Evolutionary conservation across 2,113 vertebrate species (phyloP), one percentile per base, ranked within the genome.

Genomic region (Bagarius yarrelli): DNA sequence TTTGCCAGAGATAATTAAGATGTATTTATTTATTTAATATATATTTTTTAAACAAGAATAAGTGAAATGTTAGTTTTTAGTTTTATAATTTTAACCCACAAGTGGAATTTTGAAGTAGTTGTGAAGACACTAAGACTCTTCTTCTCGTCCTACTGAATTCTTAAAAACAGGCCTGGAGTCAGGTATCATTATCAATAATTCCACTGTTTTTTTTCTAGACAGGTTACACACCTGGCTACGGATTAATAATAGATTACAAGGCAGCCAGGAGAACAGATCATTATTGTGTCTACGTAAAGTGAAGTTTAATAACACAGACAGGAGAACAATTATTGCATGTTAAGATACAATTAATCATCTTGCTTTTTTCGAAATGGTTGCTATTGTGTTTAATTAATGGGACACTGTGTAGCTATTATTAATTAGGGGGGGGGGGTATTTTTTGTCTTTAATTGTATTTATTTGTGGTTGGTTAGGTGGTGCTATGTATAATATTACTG

Each of bases 101-200:
- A 47, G 8, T 23, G 30, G 6, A 15, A 27, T 1, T 25, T 25
- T 25, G 63, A 66, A 19, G 23, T 0, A 11, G 50, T 25, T 30
- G 15, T 52, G 30, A 34, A 19, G 70, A 72, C 50, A 55, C 19
- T 5, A 34, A 32, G n/a, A 8, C 70, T 73, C 70, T 55, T 66
- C 50, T 44, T 40, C 25, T 14, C 47, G 16, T 44, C 25, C 52
- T 50, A 59, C 44, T 77, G 36, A 25, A 55, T 59, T 76, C 36
- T 59, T 50, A 9, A 78, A 67, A 52, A 86, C 56, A 40, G 4
- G 12, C 44, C 27, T 66, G 40, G 82, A 70, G 50, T 83, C 79
- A 34, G 79, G 79, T 86, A 81, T 76, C 85, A 80, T 73, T 76
- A 89, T 88, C 21, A 89, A 88, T 87, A 87, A 87, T 88, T 89